Conservation (phyloP, 2,888 invertebrate species). For the Linyphia triangularis region DNA sequence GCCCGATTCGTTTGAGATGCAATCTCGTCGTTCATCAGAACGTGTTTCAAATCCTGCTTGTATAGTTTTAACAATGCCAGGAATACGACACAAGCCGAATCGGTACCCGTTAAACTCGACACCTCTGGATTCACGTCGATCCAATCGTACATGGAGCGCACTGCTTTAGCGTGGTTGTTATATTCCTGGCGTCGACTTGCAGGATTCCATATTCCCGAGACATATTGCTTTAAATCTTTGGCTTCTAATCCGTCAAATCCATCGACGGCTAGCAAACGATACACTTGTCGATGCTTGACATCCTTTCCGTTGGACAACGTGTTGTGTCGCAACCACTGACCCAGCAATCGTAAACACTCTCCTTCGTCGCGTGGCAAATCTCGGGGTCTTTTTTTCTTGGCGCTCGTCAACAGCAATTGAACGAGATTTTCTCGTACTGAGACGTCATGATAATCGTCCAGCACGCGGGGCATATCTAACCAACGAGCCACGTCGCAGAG, state of each 20-base stretch:
- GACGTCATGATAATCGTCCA: neutral
- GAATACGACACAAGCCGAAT: slow-evolving; percentile 31
- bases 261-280: slow-evolving; percentile 22
- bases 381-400: neutral
- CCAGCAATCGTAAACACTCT: neutral
- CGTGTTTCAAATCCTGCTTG: neutral
- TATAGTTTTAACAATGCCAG: neutral
- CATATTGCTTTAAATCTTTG: neutral
- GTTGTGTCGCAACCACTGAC: slow-evolving; percentile 10
- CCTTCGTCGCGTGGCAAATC: neutral
- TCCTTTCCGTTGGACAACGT: neutral
- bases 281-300: slow-evolving; percentile 12
- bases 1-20: neutral
- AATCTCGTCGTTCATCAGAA: neutral
- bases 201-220: neutral
- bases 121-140: neutral
- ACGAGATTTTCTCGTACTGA: neutral
- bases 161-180: neutral
- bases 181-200: neutral
- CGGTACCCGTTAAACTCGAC: slow-evolving; percentile 1
- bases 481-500: neutral
- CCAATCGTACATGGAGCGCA: slow-evolving; percentile 5
- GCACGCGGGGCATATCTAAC: neutral
- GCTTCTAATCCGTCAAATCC: slow-evolving; percentile 25
- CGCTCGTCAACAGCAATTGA: neutral